Evolutionary conservation across 2,113 vertebrate species (phyloP).

Genomic region (Bufo bufo): DNA sequence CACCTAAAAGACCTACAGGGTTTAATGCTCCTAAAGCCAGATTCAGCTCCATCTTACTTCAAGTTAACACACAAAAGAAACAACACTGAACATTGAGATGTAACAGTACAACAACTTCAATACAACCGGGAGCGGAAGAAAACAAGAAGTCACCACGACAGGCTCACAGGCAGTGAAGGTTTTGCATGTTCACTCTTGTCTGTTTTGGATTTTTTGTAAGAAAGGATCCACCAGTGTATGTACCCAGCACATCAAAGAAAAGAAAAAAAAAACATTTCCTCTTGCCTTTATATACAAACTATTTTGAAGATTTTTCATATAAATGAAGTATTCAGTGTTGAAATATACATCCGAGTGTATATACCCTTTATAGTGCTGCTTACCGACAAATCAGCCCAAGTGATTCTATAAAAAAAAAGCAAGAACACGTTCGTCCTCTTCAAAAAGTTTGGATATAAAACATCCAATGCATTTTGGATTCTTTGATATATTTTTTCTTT

Average conservation of each 20-base stretch:
- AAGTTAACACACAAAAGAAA: constrained; percentile 37
- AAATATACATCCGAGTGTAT: constrained; percentile 87
- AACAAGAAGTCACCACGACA: constrained; percentile 66
- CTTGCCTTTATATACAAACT: constrained; percentile 85
- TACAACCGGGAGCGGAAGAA: constrained; percentile 61
- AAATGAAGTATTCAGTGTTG: constrained; percentile 84
- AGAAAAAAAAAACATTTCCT: constrained; percentile 75
- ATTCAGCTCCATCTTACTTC: not conserved
- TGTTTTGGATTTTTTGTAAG: constrained; percentile 68
- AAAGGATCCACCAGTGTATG: constrained; percentile 87
- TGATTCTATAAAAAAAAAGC: constrained; percentile 70
- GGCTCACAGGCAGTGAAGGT: constrained; percentile 82
- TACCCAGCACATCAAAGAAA: constrained; percentile 82
- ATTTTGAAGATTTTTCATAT: constrained; percentile 77
- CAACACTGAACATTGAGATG: constrained; percentile 60
- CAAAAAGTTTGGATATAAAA: constrained; percentile 67
- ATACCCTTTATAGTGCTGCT: constrained; percentile 78
- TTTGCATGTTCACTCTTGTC: constrained; percentile 67
- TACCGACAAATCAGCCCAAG: constrained; percentile 82
- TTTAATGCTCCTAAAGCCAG: not conserved
- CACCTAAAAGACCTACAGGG: not conserved
- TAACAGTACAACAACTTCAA: constrained; percentile 62
- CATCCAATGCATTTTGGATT: constrained; percentile 66
- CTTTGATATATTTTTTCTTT: not conserved
- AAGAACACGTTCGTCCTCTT: constrained; percentile 68